A percentile compares a stretch with the other conserved stretches of the same genome.
phyloP scores from a whole-genome alignment of 2,888 invertebrate genomes.

The Xanthorhoe spadicearia region DNA sequence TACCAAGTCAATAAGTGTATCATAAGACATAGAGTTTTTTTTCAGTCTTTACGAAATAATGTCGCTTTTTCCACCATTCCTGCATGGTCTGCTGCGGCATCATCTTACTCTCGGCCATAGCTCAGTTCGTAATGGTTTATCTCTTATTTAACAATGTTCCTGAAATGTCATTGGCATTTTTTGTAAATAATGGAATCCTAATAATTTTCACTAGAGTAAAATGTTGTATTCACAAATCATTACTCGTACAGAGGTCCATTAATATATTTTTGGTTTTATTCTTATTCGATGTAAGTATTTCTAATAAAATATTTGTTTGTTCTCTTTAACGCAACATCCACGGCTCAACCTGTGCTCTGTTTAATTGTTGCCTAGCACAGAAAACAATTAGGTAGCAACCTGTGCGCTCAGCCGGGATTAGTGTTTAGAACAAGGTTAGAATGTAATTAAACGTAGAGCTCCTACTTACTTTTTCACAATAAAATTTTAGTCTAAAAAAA shows the following conservation, averaged over 20 bases:
- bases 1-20: too few species aligned
- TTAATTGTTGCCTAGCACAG: slow-evolving; percentile 66
- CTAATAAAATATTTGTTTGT: neutral
- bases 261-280: too few species aligned
- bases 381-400: slow-evolving; percentile 67
- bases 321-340: slow-evolving; percentile 11
- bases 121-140: too few species aligned
- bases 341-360: slow-evolving; percentile 51
- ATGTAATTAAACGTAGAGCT: slow-evolving; percentile 28
- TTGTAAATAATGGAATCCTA: too few species aligned
- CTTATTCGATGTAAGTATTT: neutral
- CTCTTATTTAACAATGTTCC: too few species aligned
- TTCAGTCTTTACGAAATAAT: too few species aligned
- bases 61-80: neutral
- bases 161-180: too few species aligned
- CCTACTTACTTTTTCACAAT: slow-evolving; percentile 4
- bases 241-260: too few species aligned
- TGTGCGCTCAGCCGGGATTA: slow-evolving; percentile 48
- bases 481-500: neutral
- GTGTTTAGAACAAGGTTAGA: slow-evolving; percentile 44
- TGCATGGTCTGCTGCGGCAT: neutral
- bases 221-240: too few species aligned
- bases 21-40: too few species aligned
- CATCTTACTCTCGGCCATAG: too few species aligned
- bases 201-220: too few species aligned